Evolutionary conservation across 37 sponge, comb jelly and placozoan species (phyloP).

Genomic region (Mnemiopsis leidyi): DNA sequence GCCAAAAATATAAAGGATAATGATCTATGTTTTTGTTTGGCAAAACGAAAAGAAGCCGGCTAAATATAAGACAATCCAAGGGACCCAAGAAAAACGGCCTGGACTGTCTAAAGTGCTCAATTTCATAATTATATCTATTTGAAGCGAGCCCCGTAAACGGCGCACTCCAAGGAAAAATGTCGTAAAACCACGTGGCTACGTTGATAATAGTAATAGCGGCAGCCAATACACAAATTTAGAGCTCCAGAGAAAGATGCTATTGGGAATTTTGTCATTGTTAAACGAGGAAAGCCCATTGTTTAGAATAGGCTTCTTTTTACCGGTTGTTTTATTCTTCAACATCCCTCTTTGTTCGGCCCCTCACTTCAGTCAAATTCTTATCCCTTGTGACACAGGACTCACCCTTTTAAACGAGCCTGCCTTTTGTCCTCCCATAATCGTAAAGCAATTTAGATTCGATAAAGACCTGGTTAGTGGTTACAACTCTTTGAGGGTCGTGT

Average conservation of each 20-base stretch:
- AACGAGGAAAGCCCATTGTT: background rate
- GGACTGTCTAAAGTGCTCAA: slow-evolving; percentile 26
- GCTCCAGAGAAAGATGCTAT: background rate
- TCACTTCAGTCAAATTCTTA: background rate
- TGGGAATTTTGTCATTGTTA: background rate
- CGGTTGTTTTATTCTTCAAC: background rate
- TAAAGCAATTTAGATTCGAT: background rate
- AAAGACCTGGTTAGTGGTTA: background rate
- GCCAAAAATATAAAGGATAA: background rate
- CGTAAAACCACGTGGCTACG: background rate
- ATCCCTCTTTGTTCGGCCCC: background rate
- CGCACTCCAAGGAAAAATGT: background rate
- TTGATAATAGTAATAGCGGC: background rate
- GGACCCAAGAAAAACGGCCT: background rate
- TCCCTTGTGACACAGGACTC: background rate
- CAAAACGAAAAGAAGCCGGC: background rate
- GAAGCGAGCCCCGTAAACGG: background rate
- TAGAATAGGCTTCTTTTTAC: background rate
- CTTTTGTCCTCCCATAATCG: background rate
- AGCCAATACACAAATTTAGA: background rate
- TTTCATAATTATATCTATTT: slow-evolving; percentile 21
- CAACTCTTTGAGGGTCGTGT: background rate
- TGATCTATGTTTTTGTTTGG: background rate
- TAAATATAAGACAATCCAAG: background rate
- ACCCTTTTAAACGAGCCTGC: background rate